Conservation (phyloP, 2,888 invertebrate species). For the Asteroscopus sphinx region DNA sequence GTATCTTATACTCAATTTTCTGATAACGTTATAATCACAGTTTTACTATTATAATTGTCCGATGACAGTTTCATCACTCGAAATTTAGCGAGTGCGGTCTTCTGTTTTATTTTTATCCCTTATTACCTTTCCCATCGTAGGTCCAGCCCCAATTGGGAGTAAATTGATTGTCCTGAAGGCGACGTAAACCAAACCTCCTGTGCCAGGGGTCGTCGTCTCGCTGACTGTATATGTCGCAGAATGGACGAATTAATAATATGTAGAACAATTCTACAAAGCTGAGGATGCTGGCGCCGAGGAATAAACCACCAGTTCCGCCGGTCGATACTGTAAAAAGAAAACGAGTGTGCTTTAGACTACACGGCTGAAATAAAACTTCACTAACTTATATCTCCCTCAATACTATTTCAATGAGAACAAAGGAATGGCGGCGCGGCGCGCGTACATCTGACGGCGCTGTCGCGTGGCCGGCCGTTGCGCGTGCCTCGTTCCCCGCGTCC, state of each 20-base stretch:
- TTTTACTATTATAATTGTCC: not conserved
- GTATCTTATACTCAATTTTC: too few species aligned
- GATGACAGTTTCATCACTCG: not conserved
- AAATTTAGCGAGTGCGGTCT: constrained; percentile 4
- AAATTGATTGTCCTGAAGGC: constrained; percentile 77
- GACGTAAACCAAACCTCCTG: constrained; percentile 75
- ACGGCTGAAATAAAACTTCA: too few species aligned
- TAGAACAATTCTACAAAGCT: constrained; percentile 92
- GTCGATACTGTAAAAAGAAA: constrained; percentile 90
- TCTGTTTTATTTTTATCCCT: constrained; percentile 30
- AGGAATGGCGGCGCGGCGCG: too few species aligned
- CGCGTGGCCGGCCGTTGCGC: too few species aligned
- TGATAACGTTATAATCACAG: not conserved
- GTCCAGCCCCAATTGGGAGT: constrained; percentile 70
- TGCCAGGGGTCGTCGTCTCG: constrained; percentile 83
- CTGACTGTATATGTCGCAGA: constrained; percentile 83
- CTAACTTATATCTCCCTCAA: too few species aligned
- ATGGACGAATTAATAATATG: constrained; percentile 86
- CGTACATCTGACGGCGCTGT: too few species aligned
- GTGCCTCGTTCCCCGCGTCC: too few species aligned
- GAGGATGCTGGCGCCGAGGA: constrained; percentile 91
- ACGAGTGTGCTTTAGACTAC: too few species aligned
- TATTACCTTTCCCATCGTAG: constrained; percentile 60
- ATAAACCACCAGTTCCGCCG: constrained; percentile 91
- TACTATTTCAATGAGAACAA: too few species aligned